Evolutionary conservation across 2,888 invertebrate genomes (phyloP).

Genomic region (Hirtodrosophila trivittata): DNA sequence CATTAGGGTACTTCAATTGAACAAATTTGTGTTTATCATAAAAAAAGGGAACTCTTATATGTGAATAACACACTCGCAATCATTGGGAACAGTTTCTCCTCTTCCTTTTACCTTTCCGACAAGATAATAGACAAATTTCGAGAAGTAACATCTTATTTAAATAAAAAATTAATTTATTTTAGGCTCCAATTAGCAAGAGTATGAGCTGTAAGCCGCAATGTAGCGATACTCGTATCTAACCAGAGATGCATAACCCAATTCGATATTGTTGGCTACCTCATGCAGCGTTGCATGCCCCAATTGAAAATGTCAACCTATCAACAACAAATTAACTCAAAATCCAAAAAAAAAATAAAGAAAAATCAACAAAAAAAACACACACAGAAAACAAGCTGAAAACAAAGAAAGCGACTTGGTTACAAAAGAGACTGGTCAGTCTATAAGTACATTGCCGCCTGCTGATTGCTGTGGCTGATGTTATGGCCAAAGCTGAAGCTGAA

Average conservation of each 20-base stretch:
- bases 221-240: conserved; percentile 22
- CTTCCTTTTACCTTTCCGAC: no score
- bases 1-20: no score
- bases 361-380: conserved; percentile 1
- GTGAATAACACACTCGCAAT: no score
- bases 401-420: conserved; percentile 64
- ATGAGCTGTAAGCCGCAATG: conserved; percentile 26
- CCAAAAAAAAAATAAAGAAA: conserved; percentile 32
- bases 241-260: conserved; percentile 42
- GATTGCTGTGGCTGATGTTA: conserved; percentile 53
- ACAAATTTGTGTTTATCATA: no score
- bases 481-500: conserved; percentile 29
- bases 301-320: conserved; percentile 76
- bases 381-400: conserved; percentile 25
- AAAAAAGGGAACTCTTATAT: no score
- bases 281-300: conserved; percentile 72
- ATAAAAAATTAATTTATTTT: conserved; percentile 15
- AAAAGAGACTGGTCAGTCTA: conserved; percentile 65
- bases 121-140: background rate
- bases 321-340: conserved; percentile 77
- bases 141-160: background rate
- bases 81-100: no score
- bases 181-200: conserved; percentile 26
- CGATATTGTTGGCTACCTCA: conserved; percentile 53
- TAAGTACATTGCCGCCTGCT: conserved; percentile 76